phyloP scores from a whole-genome alignment of 2,113 vertebrate species.

The Odobenus rosmarus region DNA sequence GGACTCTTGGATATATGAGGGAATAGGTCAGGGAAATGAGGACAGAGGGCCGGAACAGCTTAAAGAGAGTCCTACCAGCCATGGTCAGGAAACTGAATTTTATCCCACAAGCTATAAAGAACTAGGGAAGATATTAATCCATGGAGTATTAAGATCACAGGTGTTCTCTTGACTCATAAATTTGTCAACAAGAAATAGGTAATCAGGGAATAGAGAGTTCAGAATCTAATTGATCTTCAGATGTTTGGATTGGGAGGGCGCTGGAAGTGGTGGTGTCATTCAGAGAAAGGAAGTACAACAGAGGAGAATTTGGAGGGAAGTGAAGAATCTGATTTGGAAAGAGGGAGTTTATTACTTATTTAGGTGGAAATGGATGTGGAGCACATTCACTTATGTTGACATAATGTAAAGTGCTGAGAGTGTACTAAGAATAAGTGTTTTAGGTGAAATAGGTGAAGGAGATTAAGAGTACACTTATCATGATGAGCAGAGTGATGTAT shows the following conservation, averaged over 20 bases:
- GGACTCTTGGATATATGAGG: not conserved
- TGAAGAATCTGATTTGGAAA: not conserved
- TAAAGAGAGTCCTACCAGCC: not conserved
- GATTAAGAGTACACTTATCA: not conserved
- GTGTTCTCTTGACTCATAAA: not conserved
- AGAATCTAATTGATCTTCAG: not conserved
- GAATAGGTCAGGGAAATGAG: not conserved
- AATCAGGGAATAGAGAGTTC: not conserved
- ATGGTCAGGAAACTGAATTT: not conserved
- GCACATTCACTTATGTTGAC: not conserved
- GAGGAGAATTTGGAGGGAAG: not conserved
- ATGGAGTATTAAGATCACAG: not conserved
- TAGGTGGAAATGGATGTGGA: not conserved
- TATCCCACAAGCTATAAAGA: not conserved
- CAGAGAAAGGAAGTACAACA: not conserved
- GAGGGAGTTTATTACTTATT: no score
- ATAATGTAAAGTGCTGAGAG: not conserved
- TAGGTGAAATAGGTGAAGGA: not conserved
- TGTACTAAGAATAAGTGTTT: not conserved
- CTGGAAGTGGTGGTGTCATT: not conserved
- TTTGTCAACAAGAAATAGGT: no score
- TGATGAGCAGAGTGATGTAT: not conserved
- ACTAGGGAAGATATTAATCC: not conserved
- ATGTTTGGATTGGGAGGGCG: rapidly evolving
- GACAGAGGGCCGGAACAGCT: rapidly evolving